phyloP scores from a whole-genome alignment of 2,113 vertebrate genomes.

The Cricetomys ansorgei region DNA sequence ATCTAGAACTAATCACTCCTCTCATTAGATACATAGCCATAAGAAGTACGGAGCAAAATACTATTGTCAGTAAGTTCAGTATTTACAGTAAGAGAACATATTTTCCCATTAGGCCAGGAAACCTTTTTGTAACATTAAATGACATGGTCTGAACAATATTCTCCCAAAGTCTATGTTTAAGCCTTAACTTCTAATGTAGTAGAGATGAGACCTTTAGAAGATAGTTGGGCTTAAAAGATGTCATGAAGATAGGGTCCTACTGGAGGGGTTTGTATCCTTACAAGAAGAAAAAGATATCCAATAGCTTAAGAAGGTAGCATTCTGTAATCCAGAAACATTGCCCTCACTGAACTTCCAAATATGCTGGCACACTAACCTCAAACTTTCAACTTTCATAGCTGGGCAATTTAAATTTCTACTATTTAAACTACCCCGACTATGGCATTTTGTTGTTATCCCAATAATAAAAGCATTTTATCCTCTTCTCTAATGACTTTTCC shows the following conservation, averaged over 20 bases:
- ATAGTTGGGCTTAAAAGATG: not conserved
- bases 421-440: not conserved
- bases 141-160: not conserved
- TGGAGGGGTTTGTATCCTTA: not conserved
- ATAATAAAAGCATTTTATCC: not conserved
- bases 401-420: not conserved
- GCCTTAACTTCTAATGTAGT: not conserved
- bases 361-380: not conserved
- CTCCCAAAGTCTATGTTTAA: not conserved
- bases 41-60: not conserved
- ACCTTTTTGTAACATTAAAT: not conserved
- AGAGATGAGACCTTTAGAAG: not conserved
- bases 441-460: not conserved
- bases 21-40: not conserved
- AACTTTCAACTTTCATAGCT: not conserved
- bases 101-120: not conserved
- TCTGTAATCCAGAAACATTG: not conserved
- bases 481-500: not conserved
- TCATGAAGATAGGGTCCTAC: not conserved
- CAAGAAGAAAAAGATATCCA: not conserved
- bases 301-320: not conserved
- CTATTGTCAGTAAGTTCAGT: not conserved
- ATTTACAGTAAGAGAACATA: not conserved
- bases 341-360: not conserved
- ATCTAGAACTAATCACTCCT: not conserved